Evolutionary conservation across 2,888 invertebrate genomes (phyloP), one percentile per base, ranked within the genome.

Genomic region (Brassicogethes aeneus): DNA sequence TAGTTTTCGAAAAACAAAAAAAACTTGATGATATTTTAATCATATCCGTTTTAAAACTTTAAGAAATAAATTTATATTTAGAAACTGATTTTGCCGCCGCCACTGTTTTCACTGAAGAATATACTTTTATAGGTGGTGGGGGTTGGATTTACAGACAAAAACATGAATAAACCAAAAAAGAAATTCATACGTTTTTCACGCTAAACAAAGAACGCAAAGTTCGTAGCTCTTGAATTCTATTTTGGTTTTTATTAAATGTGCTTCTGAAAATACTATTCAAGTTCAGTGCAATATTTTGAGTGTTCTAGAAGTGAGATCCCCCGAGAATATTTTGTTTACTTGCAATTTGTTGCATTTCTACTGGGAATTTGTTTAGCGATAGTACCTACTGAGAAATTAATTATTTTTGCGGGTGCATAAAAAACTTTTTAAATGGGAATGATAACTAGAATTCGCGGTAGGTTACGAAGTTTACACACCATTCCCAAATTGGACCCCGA

Each of bases 381-480:
- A 12, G 15, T 16, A 15, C 14, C 16, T 16, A 15, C 14, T n/a
- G 36, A 37, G 33, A 36, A 34, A 35, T 40, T 35, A 37, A 39
- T 40, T 47, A 36, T n/a, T n/a, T n/a, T n/a, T n/a, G n/a, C n/a
- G n/a, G n/a, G n/a, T n/a, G n/a, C n/a, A n/a, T 36, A 39, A 41
- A 36, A 42, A 42, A 36, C 8, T 32, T 40, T 42, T 5, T 56
- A 54, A 50, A 82, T 82, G 82, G 82, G 81, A 39, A 81, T 82
- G 80, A 81, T 82, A 57, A 80, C 79, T 17, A 71, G 81, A 57
- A 80, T 82, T 54, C 71, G 82, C 35, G 77, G 79, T n/a, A 71
- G 82, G 42, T 49, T 68, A 41, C 48, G 66, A 34, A 66, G 65
- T 55, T 71, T 81, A 36, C 74, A 79, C 54, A 77, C 78, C 30